Percentiles rank a stretch among this genome's conserved stretches.
These are phyloP conservation scores for Nomada goodeniana DNA, from an alignment of 2,888 invertebrate species.

Conservation along the genomic window DNA sequence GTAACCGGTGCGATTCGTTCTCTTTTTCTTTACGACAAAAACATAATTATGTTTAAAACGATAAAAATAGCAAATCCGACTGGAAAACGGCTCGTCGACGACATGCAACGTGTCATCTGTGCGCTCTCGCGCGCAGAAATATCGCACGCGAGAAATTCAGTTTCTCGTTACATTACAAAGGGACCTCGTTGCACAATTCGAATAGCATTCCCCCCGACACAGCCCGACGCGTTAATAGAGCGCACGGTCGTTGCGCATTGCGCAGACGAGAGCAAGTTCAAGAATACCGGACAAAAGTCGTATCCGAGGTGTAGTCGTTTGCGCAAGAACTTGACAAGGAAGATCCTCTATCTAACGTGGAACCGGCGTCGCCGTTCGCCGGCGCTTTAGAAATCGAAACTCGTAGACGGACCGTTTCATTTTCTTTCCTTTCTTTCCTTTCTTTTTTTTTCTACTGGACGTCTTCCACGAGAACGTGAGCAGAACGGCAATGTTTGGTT, in stretches of 20 bases:
- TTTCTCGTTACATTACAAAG: no score
- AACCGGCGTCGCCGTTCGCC: constrained; percentile 36
- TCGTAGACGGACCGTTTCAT: constrained; percentile 31
- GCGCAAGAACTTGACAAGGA: constrained; percentile 51
- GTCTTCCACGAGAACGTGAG: constrained; percentile 28
- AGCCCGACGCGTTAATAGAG: neutral
- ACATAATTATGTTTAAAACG: no score
- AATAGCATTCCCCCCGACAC: constrained; percentile 19
- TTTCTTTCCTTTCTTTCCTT: neutral
- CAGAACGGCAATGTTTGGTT: constrained; percentile 5
- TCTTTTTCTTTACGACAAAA: no score
- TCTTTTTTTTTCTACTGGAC: neutral
- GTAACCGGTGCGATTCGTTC: no score
- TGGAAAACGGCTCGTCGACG: no score
- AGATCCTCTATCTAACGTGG: constrained; percentile 24
- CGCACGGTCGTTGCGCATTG: constrained; percentile 1
- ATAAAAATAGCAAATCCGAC: no score
- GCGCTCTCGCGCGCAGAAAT: no score
- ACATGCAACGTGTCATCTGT: no score
- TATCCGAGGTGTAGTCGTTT: constrained; percentile 34
- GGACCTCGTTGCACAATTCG: constrained; percentile 16
- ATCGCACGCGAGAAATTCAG: no score
- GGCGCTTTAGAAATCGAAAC: constrained; percentile 52
- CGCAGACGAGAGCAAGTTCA: neutral
- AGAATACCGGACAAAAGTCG: constrained; percentile 33